Evolutionary conservation across 2,797 vertebrate genomes (phyloP).

Genomic region (Botia kubotai): DNA sequence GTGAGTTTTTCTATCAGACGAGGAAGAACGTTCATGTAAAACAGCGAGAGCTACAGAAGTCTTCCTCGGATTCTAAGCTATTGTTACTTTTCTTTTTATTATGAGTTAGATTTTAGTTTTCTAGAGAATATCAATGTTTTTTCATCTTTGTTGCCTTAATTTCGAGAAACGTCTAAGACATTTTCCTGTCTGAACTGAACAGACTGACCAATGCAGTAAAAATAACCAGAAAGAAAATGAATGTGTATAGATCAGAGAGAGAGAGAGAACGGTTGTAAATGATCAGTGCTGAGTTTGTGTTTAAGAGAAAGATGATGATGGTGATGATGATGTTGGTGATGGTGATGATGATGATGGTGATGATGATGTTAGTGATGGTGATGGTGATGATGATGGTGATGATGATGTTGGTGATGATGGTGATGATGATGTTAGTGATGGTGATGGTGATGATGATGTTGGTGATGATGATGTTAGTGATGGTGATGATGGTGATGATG

Average conservation of each 20-base stretch:
- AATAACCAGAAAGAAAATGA: slow-evolving; percentile 61
- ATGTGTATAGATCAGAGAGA: slow-evolving; percentile 84
- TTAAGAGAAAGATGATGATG: slow-evolving; percentile 79
- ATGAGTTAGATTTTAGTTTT: slow-evolving; percentile 83
- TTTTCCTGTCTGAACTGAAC: slow-evolving; percentile 80
- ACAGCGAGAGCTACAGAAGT: slow-evolving; percentile 82
- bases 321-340: slow-evolving; percentile 64
- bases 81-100: slow-evolving; percentile 81
- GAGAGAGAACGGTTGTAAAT: slow-evolving; percentile 85
- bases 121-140: slow-evolving; percentile 92
- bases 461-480: no score
- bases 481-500: no score
- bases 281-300: slow-evolving; percentile 85
- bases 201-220: slow-evolving; percentile 68
- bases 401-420: no score
- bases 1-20: slow-evolving; percentile 80
- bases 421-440: slow-evolving; percentile 64
- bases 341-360: no score
- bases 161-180: slow-evolving; percentile 92
- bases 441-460: slow-evolving; percentile 73
- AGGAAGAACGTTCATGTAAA: slow-evolving; percentile 78
- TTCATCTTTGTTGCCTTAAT: slow-evolving; percentile 99
- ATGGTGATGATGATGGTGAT: no score
- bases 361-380: no score
- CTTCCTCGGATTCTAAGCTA: slow-evolving; percentile 96